Evolutionary conservation across 2,797 vertebrate genomes (phyloP).

Genomic region (Lemur catta): DNA sequence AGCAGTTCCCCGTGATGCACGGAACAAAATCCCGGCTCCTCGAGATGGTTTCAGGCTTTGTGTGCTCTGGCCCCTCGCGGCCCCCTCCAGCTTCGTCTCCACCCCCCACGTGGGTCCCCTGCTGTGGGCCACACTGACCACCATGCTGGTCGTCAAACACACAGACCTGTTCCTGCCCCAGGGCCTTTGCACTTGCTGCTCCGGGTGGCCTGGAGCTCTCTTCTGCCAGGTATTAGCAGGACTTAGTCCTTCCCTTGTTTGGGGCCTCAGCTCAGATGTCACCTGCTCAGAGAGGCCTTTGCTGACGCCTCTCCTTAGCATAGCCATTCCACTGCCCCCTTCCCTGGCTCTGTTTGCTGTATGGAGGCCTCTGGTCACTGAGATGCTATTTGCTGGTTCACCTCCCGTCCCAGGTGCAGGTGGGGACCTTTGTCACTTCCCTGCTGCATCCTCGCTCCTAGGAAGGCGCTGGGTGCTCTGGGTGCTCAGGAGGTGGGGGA

Average conservation of each 20-base stretch:
- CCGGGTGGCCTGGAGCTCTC: not conserved
- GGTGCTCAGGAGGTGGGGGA: too few species aligned
- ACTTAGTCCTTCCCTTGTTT: not conserved
- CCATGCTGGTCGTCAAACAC: too few species aligned
- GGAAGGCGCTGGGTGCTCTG: fast-evolving
- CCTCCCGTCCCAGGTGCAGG: not conserved
- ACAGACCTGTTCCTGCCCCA: not conserved
- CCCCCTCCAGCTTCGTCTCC: not conserved
- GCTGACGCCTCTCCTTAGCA: not conserved
- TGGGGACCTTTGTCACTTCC: not conserved
- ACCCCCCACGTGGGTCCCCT: not conserved
- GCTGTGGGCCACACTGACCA: not conserved
- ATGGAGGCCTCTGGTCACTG: fast-evolving
- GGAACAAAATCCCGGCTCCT: not conserved
- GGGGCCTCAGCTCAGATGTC: not conserved
- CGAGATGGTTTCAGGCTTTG: fast-evolving
- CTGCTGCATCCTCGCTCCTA: not conserved
- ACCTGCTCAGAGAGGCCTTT: not conserved
- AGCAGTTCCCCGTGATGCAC: not conserved
- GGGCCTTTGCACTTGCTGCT: not conserved
- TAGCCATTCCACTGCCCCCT: fast-evolving
- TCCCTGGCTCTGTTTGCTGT: not conserved
- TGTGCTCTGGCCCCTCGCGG: not conserved
- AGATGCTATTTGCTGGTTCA: not conserved
- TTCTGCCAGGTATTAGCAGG: not conserved